These are phyloP conservation scores for Tyria jacobaeae DNA, from an alignment of 2,888 invertebrate species.

Conservation along the genomic window DNA sequence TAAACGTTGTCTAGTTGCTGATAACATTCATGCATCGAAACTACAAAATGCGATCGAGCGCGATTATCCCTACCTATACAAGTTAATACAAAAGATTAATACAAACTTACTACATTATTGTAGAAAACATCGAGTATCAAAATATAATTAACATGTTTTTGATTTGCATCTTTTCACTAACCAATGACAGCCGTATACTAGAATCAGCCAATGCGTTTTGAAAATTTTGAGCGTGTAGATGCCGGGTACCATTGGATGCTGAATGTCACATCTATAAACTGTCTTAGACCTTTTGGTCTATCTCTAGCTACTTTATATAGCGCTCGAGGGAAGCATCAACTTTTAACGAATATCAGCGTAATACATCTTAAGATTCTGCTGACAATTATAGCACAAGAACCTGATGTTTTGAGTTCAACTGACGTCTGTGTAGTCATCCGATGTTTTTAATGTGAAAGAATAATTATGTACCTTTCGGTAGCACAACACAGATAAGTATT, in stretches of 20 bases:
- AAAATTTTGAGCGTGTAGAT: constrained; percentile 77
- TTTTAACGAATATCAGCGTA: constrained; percentile 31
- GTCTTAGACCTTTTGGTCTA: constrained; percentile 24
- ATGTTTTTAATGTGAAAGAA: constrained; percentile 29
- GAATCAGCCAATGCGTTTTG: constrained; percentile 83
- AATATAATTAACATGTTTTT: constrained; percentile 84
- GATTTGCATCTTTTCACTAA: constrained; percentile 84
- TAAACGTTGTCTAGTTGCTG: constrained; percentile 23
- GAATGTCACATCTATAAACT: constrained; percentile 60
- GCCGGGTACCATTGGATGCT: constrained; percentile 67
- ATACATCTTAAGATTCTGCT: constrained; percentile 32
- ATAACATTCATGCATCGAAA: constrained; percentile 55
- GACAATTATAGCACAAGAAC: constrained; percentile 19
- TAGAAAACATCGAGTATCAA: constrained; percentile 86
- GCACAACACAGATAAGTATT: constrained; percentile 27
- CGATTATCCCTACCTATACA: constrained; percentile 72
- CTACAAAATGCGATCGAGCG: constrained; percentile 74
- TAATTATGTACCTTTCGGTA: constrained; percentile 26
- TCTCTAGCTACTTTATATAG: constrained; percentile 23
- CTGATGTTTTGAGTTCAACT: constrained; percentile 15
- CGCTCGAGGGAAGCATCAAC: constrained; percentile 28
- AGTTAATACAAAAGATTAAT: constrained; percentile 74
- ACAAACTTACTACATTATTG: constrained; percentile 75
- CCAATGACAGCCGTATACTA: constrained; percentile 86
- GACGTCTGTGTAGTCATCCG: constrained; percentile 12